Evolutionary conservation across 2,113 vertebrate species (phyloP).

Genomic region (Cygnus atratus): DNA sequence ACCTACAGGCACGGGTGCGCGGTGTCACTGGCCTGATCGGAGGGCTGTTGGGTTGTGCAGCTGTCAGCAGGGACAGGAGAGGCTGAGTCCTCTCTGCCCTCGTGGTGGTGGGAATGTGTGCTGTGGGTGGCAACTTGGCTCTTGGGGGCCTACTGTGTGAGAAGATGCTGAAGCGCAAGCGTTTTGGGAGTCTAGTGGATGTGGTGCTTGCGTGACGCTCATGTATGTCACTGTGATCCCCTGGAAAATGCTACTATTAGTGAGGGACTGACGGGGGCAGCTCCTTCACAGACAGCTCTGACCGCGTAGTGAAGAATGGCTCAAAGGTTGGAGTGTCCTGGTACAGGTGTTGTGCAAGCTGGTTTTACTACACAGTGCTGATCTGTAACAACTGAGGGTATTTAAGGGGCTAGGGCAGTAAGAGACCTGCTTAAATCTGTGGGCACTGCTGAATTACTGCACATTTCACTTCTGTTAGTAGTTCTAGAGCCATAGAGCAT

Average conservation of each 20-base stretch:
- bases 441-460: background rate
- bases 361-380: background rate
- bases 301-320: fast-evolving
- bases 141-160: background rate
- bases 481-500: background rate
- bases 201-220: background rate
- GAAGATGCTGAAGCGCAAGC: background rate
- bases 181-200: background rate
- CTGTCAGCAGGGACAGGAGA: background rate
- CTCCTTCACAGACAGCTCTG: fast-evolving
- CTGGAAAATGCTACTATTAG: fast-evolving
- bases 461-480: background rate
- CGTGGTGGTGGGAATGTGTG: fast-evolving
- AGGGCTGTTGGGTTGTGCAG: background rate
- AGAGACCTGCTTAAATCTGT: background rate
- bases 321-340: fast-evolving
- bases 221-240: fast-evolving
- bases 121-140: background rate
- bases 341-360: fast-evolving
- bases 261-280: background rate
- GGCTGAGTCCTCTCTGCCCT: fast-evolving
- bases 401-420: background rate
- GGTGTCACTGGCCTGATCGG: background rate
- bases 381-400: background rate
- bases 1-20: background rate